phyloP scores from a whole-genome alignment of 2,888 invertebrate species.

The Eupelmus urozonus region DNA sequence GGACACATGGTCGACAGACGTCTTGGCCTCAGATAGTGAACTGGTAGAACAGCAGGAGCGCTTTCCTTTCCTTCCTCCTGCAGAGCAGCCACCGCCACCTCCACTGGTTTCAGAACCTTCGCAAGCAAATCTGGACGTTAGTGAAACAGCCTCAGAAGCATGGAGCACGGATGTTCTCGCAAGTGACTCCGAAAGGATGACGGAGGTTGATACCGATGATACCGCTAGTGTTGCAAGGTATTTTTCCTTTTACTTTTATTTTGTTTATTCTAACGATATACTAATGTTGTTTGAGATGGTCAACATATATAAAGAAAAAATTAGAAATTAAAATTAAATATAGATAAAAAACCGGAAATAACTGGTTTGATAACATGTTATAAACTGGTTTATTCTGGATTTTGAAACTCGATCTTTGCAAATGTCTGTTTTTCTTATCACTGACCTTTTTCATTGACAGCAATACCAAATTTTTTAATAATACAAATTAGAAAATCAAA shows the following conservation, averaged over 20 bases:
- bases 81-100: slow-evolving; percentile 71
- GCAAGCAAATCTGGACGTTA: slow-evolving; percentile 84
- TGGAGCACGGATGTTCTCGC: slow-evolving; percentile 98
- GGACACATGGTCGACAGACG: slow-evolving; percentile 99
- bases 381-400: no score
- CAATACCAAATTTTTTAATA: no score
- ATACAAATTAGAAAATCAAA: no score
- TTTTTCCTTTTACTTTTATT: slow-evolving; percentile 11
- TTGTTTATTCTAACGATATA: no score
- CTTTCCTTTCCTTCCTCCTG: slow-evolving; percentile 67
- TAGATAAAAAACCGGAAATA: no score
- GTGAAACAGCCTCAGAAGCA: slow-evolving; percentile 96
- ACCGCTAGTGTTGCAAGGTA: slow-evolving; percentile 82
- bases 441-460: no score
- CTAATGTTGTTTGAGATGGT: no score
- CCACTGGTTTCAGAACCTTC: slow-evolving; percentile 73
- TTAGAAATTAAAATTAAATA: no score
- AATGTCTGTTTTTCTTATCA: no score
- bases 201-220: slow-evolving; percentile 89
- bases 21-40: slow-evolving; percentile 97
- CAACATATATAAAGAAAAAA: no score
- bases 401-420: no score
- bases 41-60: slow-evolving; percentile 89
- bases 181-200: slow-evolving; percentile 94
- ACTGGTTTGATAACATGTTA: no score